These are phyloP conservation scores for Chloebia gouldiae DNA, from an alignment of 2,113 vertebrate genomes.

Conservation along the genomic window DNA sequence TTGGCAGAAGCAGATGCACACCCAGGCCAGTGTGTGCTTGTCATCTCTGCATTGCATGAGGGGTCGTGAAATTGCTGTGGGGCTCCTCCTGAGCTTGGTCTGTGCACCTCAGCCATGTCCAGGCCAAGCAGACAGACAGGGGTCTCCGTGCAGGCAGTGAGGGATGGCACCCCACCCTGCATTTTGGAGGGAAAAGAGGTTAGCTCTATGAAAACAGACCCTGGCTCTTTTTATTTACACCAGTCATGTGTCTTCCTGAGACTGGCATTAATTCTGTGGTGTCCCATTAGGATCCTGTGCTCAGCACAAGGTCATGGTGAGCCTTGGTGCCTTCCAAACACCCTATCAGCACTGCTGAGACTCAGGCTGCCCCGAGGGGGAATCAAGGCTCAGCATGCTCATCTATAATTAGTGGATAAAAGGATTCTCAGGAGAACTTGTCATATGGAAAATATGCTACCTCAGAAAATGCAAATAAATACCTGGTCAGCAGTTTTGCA, in stretches of 20 bases:
- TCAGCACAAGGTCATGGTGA: not conserved
- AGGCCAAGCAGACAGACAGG: not conserved
- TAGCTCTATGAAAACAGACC: not conserved
- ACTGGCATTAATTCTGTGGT: not conserved
- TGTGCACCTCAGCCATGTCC: rapidly evolving
- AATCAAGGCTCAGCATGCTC: not conserved
- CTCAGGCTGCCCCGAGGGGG: not conserved
- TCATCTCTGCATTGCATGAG: rapidly evolving
- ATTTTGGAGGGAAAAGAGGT: not conserved
- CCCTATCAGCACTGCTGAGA: not conserved
- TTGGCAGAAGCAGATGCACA: not conserved
- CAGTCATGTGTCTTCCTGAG: not conserved
- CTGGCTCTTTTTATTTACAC: not conserved
- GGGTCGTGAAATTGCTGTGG: not conserved
- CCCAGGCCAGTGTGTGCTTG: not conserved
- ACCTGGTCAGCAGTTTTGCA: not conserved
- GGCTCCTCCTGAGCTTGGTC: not conserved
- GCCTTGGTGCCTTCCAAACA: not conserved
- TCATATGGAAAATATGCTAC: not conserved
- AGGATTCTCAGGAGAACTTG: not conserved
- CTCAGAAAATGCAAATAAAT: not conserved
- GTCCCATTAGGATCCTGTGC: not conserved
- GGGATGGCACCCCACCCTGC: not conserved
- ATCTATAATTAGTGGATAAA: not conserved
- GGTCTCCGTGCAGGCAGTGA: rapidly evolving